These are phyloP conservation scores for Sycophila texana DNA, from an alignment of 2,888 invertebrate genomes.

Conservation along the genomic window DNA sequence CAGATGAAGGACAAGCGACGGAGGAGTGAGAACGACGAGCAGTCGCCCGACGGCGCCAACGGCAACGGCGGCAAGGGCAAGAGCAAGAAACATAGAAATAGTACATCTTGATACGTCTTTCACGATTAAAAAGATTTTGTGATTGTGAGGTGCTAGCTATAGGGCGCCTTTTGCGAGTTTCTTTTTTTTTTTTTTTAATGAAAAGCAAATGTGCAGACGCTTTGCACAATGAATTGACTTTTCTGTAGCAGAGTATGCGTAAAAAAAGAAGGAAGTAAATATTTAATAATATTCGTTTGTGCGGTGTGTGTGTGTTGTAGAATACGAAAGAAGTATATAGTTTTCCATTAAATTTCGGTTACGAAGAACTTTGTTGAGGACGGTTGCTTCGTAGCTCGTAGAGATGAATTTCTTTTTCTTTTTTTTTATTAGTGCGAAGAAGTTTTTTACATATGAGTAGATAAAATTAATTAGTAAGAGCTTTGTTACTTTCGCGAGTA, in stretches of 20 bases:
- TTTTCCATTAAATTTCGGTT: background rate
- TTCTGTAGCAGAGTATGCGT: background rate
- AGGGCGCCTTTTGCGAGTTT: constrained; percentile 9
- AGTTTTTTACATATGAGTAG: constrained; percentile 39
- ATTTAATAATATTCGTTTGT: constrained; percentile 24
- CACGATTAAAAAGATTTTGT: constrained; percentile 66
- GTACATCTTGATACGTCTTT: constrained; percentile 74
- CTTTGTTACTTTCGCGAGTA: constrained; percentile 44
- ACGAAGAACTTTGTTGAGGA: background rate
- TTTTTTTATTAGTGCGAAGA: constrained; percentile 37
- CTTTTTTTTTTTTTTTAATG: constrained; percentile 9
- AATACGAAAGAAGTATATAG: background rate
- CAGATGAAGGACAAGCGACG: constrained; percentile 72
- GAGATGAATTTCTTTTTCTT: background rate
- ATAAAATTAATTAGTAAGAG: constrained; percentile 24
- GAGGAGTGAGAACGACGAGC: constrained; percentile 72
- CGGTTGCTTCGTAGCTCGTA: background rate
- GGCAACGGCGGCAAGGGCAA: constrained; percentile 57
- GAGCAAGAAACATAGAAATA: constrained; percentile 72
- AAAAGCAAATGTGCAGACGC: background rate
- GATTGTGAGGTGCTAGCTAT: constrained; percentile 4
- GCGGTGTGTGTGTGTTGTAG: constrained; percentile 15
- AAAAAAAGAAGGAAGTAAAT: constrained; percentile 7
- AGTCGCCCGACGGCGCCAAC: constrained; percentile 52
- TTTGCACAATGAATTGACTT: constrained; percentile 1